phyloP scores from a whole-genome alignment of 2,797 vertebrate genomes.

The Notamacropus eugenii region DNA sequence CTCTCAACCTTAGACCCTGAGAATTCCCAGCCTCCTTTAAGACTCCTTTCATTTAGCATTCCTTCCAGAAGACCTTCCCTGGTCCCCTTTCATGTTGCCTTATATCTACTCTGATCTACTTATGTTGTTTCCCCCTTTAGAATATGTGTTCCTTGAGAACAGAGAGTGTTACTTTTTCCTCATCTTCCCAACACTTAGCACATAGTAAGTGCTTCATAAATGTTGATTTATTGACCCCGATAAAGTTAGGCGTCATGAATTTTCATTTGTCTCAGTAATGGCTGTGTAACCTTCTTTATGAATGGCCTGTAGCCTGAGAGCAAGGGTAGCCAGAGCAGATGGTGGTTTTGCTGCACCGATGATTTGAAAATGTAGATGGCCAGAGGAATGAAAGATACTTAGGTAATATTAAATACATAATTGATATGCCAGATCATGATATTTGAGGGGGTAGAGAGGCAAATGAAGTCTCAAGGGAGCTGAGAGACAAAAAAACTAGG shows the following conservation, averaged over 20 bases:
- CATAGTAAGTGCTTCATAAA: neutral
- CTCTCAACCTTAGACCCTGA: neutral
- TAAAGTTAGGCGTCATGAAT: neutral
- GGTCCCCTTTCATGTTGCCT: neutral
- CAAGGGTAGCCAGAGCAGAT: neutral
- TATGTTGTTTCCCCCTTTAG: neutral
- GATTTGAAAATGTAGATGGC: neutral
- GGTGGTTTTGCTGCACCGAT: neutral
- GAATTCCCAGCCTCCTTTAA: neutral
- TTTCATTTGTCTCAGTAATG: neutral
- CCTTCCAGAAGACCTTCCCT: neutral
- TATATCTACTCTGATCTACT: neutral
- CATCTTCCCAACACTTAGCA: neutral
- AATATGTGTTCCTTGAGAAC: neutral
- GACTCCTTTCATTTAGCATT: neutral
- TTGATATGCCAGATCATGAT: neutral
- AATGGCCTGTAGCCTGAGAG: neutral
- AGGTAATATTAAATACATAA: neutral
- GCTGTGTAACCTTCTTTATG: neutral
- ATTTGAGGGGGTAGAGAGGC: neutral
- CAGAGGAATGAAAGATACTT: neutral
- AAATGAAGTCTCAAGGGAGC: neutral
- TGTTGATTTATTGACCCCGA: neutral
- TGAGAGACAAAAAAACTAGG: neutral
- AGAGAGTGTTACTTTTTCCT: neutral